Evolutionary conservation across 1,140 invertebrate species (phyloP).

Genomic region (Drosophila serrata): DNA sequence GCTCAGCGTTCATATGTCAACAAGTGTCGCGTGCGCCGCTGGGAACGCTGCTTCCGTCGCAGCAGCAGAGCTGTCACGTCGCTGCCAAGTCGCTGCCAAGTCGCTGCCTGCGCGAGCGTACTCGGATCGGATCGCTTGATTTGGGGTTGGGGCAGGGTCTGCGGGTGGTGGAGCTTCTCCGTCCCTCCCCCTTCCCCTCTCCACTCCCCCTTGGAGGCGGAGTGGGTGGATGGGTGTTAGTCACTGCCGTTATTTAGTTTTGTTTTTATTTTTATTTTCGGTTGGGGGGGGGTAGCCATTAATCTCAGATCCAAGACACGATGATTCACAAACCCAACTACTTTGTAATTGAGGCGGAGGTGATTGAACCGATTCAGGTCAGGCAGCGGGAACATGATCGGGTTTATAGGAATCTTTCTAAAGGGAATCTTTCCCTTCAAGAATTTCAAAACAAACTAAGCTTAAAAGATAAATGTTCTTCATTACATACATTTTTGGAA

Average conservation of each 20-base stretch:
- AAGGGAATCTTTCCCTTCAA: neutral
- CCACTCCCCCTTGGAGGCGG: too few species aligned
- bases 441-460: too few species aligned
- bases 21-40: constrained; percentile 73
- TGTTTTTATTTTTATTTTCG: too few species aligned
- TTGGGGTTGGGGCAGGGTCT: neutral
- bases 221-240: constrained; percentile 11
- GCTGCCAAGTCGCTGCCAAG: constrained; percentile 19
- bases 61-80: constrained; percentile 11
- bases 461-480: too few species aligned
- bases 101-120: constrained; percentile 2
- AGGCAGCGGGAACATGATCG: neutral
- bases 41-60: constrained; percentile 32
- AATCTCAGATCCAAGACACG: constrained; percentile 25
- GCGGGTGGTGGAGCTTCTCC: neutral
- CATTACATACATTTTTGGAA: too few species aligned
- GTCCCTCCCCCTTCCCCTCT: too few species aligned
- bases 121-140: neutral
- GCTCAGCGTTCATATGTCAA: constrained; percentile 53
- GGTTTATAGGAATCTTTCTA: neutral
- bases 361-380: neutral
- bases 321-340: constrained; percentile 19
- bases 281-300: constrained; percentile 13
- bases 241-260: constrained; percentile 8
- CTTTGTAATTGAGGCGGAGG: neutral